Conservation (phyloP, 2,888 invertebrate genomes). For the Perdita meconis region DNA sequence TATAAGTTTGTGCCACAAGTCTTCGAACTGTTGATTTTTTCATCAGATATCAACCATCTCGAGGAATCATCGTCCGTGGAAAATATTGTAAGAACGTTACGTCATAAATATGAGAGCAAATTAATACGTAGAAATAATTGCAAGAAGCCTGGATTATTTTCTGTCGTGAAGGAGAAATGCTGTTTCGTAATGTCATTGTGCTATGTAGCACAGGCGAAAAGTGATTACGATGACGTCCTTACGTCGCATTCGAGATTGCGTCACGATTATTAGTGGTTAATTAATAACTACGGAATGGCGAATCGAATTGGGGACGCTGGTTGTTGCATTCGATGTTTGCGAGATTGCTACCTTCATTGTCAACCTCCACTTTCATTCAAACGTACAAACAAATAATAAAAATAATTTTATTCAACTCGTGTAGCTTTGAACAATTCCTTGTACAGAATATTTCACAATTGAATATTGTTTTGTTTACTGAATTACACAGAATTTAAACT, state of each 20-base stretch:
- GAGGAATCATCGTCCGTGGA: too few species aligned
- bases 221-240: slow-evolving; percentile 55
- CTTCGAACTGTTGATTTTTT: too few species aligned
- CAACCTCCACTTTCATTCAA: slow-evolving; percentile 30
- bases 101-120: not conserved
- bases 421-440: too few species aligned
- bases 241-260: slow-evolving; percentile 46
- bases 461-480: slow-evolving; percentile 32
- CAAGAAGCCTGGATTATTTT: slow-evolving; percentile 24
- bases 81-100: too few species aligned
- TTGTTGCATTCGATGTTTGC: slow-evolving; percentile 7
- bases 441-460: too few species aligned
- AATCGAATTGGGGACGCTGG: slow-evolving; percentile 60
- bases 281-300: slow-evolving; percentile 57
- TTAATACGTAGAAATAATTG: slow-evolving; percentile 36
- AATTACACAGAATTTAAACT: too few species aligned
- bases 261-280: slow-evolving; percentile 62
- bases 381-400: too few species aligned
- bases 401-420: slow-evolving; percentile 39
- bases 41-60: too few species aligned
- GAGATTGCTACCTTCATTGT: slow-evolving; percentile 10
- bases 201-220: slow-evolving; percentile 45
- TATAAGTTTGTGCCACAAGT: too few species aligned
- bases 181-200: slow-evolving; percentile 62
- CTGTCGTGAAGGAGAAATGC: slow-evolving; percentile 42